Percentiles rank a stretch among this genome's conserved stretches.
These are phyloP conservation scores for Brachystomella parvula DNA, from an alignment of 1,140 invertebrate genomes.

Conservation along the genomic window DNA sequence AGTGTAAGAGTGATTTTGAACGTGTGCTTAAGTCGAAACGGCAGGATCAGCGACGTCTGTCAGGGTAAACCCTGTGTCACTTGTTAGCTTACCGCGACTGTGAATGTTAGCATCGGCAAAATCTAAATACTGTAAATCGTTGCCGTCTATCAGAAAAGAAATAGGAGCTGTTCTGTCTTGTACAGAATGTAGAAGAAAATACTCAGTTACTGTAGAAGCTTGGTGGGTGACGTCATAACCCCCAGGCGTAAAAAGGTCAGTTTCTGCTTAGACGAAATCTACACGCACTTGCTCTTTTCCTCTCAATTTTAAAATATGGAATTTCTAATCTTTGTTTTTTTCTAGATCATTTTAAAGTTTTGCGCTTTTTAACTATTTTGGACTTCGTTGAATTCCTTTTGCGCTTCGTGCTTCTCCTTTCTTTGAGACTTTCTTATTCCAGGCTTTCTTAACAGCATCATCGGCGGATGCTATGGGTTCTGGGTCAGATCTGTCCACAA, in stretches of 20 bases:
- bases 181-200: slow-evolving; percentile 44
- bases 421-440: neutral
- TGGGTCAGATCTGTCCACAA: neutral
- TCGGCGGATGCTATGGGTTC: neutral
- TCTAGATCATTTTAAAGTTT: no score
- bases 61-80: neutral
- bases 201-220: slow-evolving; percentile 40
- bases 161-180: slow-evolving; percentile 40
- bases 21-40: neutral
- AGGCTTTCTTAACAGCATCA: neutral
- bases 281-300: no score
- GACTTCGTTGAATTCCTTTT: neutral
- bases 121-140: slow-evolving; percentile 42
- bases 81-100: neutral
- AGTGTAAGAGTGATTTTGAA: neutral
- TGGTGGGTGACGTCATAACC: slow-evolving; percentile 45
- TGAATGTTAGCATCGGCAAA: slow-evolving; percentile 36
- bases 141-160: slow-evolving; percentile 42
- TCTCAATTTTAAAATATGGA: no score
- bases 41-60: neutral
- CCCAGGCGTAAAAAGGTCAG: slow-evolving; percentile 45
- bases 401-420: neutral
- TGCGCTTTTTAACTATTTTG: neutral
- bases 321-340: no score
- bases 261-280: slow-evolving; percentile 40